Base-by-base conservation (phyloP, 2,113 vertebrate genomes). In the Anser cygnoides region DNA sequence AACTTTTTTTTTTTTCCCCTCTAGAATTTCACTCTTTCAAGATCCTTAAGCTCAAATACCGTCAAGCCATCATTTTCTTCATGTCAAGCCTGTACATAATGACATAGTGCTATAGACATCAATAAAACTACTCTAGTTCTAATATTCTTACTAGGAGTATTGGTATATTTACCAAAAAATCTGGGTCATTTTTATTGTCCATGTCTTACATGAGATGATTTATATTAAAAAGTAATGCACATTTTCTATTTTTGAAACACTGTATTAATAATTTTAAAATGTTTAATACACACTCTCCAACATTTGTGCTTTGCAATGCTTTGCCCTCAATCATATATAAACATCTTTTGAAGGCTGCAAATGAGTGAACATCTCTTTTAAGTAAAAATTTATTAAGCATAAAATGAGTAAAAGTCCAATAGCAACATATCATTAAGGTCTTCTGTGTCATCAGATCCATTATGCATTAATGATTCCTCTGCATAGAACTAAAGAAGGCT, bases 321-420 rank as follows among this genome's bases (percentile, higher is more conserved):
- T 57, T 90, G 26, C 39, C 44, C 35, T 74, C 55, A 50, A 22
- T 14, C 39, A 20, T 10, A 13, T 9, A 49, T 20, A 57, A 65
- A 31, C 17, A 59, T 5, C 1, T 90, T 92, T 70, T 67, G 43
- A 90, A 90, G 54, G 31, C 16, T 68, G 21, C 41, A 75, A 25
- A 66, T 52, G 31, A 80, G 19, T 12, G 8, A 17, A 23, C 59
- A n/a, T 49, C 12, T 75, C 66, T 75, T 87, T 93, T 75, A 84
- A 82, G 55, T 49, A 91, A 94, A 89, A 90, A 94, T 89, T n/a
- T 96, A 70, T 85, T 37, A 49, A 57, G 26, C 68, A 61, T 37
- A 59, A 75, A 85, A 83, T 22, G 21, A 26, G 22, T 35, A 74
- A 65, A 92, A 96, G 25, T 55, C 59, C 41, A 52, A 49, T 22